Evolutionary conservation across 2,113 vertebrate genomes (phyloP), one percentile per base, ranked within the genome.

Genomic region (Cyrtonyx montezumae): DNA sequence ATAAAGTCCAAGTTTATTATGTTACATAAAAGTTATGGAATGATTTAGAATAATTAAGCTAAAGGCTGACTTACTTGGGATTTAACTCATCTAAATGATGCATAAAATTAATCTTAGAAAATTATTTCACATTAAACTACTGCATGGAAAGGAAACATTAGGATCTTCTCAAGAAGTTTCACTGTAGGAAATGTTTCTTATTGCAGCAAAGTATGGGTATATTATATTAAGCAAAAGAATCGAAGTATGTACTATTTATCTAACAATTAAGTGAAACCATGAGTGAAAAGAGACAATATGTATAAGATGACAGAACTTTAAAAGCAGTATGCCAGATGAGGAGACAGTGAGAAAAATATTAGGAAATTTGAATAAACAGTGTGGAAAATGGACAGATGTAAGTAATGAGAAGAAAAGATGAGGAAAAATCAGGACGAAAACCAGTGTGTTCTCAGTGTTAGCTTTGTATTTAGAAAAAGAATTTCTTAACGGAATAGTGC

Each of bases 11-110:
- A 82, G 95, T 97, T 98, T 98, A 97, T 97, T 97, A 94, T 87
- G 78, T 95, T 97, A 92, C 85, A 95, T 97, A 96, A 97, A 97
- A 96, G 89, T 97, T 97, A 97, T 22, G 65, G 93, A 97, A 96
- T 96, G 59, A 97, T 97, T 97, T 97, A 97, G 97, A 97, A 96
- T 97, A 97, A 97, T 97, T 96, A 97, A 94, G 55, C 56, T 87
- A 95, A 96, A 93, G 75, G 51, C 89, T 95, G 85, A 91, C 62
- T 88, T 94, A 89, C 30, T 93, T 88, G 67, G 94, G 88, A 75
- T 93, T 97, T 94, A 79, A 85, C 94, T 88, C 48, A 84, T 93
- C 87, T 95, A 62, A 95, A 88, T 94, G 63, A 58, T 85, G 67
- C 76, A 97, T 95, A 95, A 96, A 97, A 96, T 94, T 88, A 96